phyloP scores from a whole-genome alignment of 2,113 vertebrate genomes.

The Dasypus novemcinctus region DNA sequence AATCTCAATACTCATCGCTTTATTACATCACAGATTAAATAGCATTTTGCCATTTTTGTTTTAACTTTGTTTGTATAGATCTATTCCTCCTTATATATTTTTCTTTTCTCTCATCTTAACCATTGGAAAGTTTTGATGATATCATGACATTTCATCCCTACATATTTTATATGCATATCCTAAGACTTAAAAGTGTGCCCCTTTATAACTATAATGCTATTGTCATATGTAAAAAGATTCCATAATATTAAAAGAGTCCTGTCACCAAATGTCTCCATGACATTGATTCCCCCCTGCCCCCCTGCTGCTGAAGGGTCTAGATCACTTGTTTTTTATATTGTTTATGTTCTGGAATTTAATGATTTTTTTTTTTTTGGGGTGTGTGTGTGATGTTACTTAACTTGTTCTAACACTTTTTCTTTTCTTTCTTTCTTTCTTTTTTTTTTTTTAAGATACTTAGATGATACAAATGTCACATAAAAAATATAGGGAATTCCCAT shows the following conservation, averaged over 20 bases:
- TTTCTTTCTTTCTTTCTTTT: too few species aligned
- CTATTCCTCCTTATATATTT: background rate
- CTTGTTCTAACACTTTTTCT: background rate
- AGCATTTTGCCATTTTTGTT: background rate
- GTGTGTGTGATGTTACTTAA: background rate
- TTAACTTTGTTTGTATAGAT: constrained; percentile 34
- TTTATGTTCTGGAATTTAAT: background rate
- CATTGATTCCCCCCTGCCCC: too few species aligned
- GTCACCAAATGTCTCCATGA: background rate
- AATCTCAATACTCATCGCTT: too few species aligned
- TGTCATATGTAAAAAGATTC: background rate
- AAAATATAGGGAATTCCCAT: too few species aligned
- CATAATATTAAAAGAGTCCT: background rate
- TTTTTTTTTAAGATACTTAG: too few species aligned
- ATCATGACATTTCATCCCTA: background rate
- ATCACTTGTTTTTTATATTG: background rate
- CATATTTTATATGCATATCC: background rate
- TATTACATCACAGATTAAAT: background rate
- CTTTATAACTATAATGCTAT: background rate
- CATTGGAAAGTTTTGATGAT: background rate
- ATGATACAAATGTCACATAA: too few species aligned
- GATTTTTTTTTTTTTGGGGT: background rate
- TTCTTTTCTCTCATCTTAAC: background rate
- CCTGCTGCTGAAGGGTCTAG: too few species aligned
- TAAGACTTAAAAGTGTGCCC: background rate